Evolutionary conservation across 2,113 vertebrate genomes (phyloP), one percentile per base, ranked within the genome.

Genomic region (Chionis minor): DNA sequence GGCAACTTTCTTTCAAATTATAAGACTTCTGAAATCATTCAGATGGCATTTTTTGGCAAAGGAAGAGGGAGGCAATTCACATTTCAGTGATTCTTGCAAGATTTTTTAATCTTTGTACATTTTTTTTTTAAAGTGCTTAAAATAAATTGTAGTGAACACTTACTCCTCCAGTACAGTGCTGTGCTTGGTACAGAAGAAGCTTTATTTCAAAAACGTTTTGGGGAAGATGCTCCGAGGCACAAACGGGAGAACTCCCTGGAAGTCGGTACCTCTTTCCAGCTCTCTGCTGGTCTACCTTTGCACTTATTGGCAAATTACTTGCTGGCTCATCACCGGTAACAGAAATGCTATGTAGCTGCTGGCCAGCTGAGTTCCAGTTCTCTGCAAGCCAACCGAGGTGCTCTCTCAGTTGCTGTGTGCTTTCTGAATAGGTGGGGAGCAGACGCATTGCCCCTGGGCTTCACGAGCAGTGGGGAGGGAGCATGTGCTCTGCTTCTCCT

Each of bases 221-320:
- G 73, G 32, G 59, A 84, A 72, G 70, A 19, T 72, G 52, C 42
- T 89, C 14, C 6, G 14, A 80, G 74, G 63, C 73, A 79, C 42
- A 71, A 56, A 45, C 40, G 49, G 75, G 42, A 90, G 62, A 61
- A 69, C 12, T 63, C 44, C 28, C 44, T 80, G 84, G 45, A 86
- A 78, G 18, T 27, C 0, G 1, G 59, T 81, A 65, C 91, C 78
- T 92, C 90, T 73, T 84, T 65, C 73, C 65, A 88, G 15, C 93
- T 87, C 23, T 79, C 24, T 67, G 72, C 77, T 91, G 40, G 33
- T 79, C 93, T 72, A 4, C 40, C 71, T 92, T 93, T 72, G 94
- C 79, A 66, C 5, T 22, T 85, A 45, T n/a, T 75, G 67, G 55
- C 52, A 27, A 79, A 75, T 52, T 42, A 51, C 18, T 75, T 84